These are phyloP conservation scores for Hemichromis elongatus DNA, from an alignment of 2,113 vertebrate species.

Conservation along the genomic window DNA sequence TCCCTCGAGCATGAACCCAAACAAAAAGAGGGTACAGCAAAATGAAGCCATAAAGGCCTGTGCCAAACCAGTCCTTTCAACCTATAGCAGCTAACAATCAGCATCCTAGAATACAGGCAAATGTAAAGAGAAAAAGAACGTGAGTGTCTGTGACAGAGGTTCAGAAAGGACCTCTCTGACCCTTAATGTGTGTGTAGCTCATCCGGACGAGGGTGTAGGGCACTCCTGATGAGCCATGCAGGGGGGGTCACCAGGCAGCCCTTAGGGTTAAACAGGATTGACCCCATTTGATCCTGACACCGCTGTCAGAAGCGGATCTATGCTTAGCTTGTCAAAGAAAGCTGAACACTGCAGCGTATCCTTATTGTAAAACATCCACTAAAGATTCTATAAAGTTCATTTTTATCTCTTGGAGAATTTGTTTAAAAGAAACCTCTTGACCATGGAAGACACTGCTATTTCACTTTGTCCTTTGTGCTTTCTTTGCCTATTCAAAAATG, in stretches of 20 bases:
- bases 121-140: not conserved
- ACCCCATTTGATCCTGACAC: slow-evolving; percentile 60
- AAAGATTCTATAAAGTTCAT: not conserved
- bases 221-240: slow-evolving; percentile 39
- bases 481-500: not conserved
- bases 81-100: slow-evolving; percentile 36
- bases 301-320: slow-evolving; percentile 42
- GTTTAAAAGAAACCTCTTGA: not conserved
- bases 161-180: slow-evolving; percentile 15
- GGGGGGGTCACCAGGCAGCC: slow-evolving; percentile 59
- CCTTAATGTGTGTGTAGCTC: slow-evolving; percentile 15
- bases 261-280: slow-evolving; percentile 53
- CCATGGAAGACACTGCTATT: not conserved
- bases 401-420: not conserved
- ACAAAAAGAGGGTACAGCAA: slow-evolving; percentile 45
- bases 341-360: slow-evolving; percentile 30
- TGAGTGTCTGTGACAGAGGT: not conserved
- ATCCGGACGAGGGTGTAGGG: slow-evolving; percentile 41
- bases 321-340: slow-evolving; percentile 34
- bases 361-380: not conserved
- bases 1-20: slow-evolving; percentile 45
- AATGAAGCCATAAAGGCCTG: slow-evolving; percentile 28
- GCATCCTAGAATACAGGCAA: slow-evolving; percentile 17
- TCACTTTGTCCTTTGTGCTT: not conserved
- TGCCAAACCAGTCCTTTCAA: slow-evolving; percentile 39